These are phyloP conservation scores for Heterochromis multidens DNA, from an alignment of 2,113 vertebrate genomes.

Conservation along the genomic window DNA sequence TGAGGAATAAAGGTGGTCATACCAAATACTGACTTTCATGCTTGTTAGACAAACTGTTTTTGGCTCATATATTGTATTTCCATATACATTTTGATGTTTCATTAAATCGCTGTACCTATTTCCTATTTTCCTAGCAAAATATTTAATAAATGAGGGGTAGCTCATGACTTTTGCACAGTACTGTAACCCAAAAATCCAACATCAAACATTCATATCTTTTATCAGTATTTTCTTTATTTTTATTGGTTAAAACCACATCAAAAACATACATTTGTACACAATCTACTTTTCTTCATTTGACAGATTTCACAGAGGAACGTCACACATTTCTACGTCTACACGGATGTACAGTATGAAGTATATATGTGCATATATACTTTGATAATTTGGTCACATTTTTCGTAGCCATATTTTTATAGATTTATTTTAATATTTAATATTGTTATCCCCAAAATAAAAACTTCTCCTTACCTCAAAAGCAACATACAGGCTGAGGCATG, in stretches of 20 bases:
- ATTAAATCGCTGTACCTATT: no score
- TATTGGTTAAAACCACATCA: slow-evolving; percentile 68
- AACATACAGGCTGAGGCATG: slow-evolving; percentile 44
- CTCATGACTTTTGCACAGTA: background rate
- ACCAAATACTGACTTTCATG: background rate
- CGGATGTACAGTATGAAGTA: slow-evolving; percentile 51
- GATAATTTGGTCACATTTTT: slow-evolving; percentile 58
- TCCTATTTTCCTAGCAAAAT: no score
- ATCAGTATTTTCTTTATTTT: slow-evolving; percentile 48
- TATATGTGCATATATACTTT: slow-evolving; percentile 46
- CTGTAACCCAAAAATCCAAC: background rate
- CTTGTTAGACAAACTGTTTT: no score
- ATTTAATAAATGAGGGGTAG: no score
- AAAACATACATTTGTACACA: slow-evolving; percentile 64
- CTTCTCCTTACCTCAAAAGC: slow-evolving; percentile 50
- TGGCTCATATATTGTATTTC: no score
- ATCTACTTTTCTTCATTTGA: slow-evolving; percentile 24
- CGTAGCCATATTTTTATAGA: slow-evolving; percentile 73
- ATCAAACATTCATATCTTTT: background rate
- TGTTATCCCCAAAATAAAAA: slow-evolving; percentile 73
- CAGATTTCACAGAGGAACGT: slow-evolving; percentile 58
- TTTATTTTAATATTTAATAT: slow-evolving; percentile 57
- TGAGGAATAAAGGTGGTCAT: background rate
- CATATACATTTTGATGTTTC: no score
- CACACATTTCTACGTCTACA: slow-evolving; percentile 62